Base-by-base conservation (phyloP, 2,888 invertebrate genomes). In the Drosophila birchii region DNA sequence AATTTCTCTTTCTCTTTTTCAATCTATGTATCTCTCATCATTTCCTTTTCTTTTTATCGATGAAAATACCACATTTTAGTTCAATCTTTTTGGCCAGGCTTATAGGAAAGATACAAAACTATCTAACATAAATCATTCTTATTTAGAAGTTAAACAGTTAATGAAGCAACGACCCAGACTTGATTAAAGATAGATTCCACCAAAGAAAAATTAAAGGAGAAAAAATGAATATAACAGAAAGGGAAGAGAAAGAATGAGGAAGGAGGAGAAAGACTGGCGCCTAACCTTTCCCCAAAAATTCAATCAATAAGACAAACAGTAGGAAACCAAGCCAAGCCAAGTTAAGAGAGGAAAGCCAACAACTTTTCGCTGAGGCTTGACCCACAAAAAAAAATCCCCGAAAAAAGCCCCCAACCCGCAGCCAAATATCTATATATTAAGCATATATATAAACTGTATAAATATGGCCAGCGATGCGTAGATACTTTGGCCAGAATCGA, bases 231-330 rank as follows among this genome's bases (percentile, higher is more conserved):
- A 29, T 14, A n/a, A 43, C 2, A 39, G 20, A n/a, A 20, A 20
- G 32, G 7, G 14, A 53, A 29, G 12, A 16, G 9, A 26, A 23
- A 36, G 23, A n/a, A 23, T 23, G 8, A 20, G 14, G 39, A 9
- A 36, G 4, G 9, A 5, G 14, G n/a, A 26, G 47, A 29, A 47
- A 66, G n/a, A 44, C 36, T 55, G 72, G 72, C 61, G 72, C 44
- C 71, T 59, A 70, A 41, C 68, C 68, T 57, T 68, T 70, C 29
- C 57, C 23, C 8, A 9, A 47, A 47, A 47, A 36, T 56, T 29
- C 59, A 71, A 71, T 69, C 67, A 68, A 67, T 67, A 69, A 41
- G 69, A 55, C 69, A 55, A 68, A 57, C 64, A 64, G 41, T 32
- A 64, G 39, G 39, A 64, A 56, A 47, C 47, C 32, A 1, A 34